phyloP scores from a whole-genome alignment of 1,140 invertebrate species.

The Campoletis sonorensis region DNA sequence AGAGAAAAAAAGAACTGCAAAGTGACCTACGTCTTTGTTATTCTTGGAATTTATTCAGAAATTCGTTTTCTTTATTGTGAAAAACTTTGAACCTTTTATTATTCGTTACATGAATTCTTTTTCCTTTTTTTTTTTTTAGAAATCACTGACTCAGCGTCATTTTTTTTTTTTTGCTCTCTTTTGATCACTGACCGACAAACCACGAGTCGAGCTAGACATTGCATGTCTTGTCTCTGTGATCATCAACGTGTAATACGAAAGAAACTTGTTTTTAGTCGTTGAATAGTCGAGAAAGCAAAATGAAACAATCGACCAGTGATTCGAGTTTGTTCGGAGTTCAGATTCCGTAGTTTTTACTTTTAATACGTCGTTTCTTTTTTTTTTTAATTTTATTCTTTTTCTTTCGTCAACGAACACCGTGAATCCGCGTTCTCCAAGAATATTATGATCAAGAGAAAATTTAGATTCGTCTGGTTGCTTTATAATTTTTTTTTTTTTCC shows the following conservation, averaged over 20 bases:
- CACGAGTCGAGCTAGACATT: neutral
- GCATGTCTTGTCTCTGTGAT: neutral
- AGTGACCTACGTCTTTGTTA: no score
- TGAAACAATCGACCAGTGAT: neutral
- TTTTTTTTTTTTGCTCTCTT: neutral
- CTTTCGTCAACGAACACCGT: neutral
- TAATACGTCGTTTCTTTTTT: no score
- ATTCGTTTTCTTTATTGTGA: no score
- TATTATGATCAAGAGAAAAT: conserved; percentile 29
- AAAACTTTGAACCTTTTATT: no score
- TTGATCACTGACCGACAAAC: neutral
- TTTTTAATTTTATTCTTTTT: no score
- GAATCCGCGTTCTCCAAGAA: neutral
- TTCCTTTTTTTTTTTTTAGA: neutral
- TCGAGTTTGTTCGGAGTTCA: conserved; percentile 19
- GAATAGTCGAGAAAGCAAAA: neutral
- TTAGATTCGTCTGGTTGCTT: neutral
- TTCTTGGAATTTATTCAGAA: no score
- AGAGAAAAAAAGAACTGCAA: neutral
- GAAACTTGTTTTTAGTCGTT: neutral
- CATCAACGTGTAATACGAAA: neutral
- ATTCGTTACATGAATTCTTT: no score
- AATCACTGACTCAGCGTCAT: neutral
- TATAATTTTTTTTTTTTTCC: conserved; percentile 11
- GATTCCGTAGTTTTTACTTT: conserved; percentile 1